phyloP scores from a whole-genome alignment of 2,888 invertebrate species.

The Operophtera brumata region DNA sequence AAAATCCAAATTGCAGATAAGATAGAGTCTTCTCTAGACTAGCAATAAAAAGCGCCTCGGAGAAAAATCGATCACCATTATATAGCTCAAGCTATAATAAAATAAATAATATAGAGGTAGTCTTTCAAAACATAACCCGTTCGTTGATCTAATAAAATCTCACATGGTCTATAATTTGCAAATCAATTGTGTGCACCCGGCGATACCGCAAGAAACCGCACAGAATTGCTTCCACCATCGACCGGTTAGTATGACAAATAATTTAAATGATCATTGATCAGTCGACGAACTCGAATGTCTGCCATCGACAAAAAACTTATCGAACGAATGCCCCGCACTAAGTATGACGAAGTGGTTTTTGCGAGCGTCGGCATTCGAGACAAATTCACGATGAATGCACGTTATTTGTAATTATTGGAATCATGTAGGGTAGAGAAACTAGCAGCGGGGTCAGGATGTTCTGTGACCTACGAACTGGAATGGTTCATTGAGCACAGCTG shows the following conservation, averaged over 20 bases:
- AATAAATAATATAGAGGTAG: neutral
- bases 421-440: slow-evolving; percentile 63
- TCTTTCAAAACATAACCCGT: slow-evolving; percentile 34
- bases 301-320: slow-evolving; percentile 50
- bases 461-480: slow-evolving; percentile 75
- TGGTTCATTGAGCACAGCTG: slow-evolving; percentile 73
- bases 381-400: slow-evolving; percentile 14
- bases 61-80: too few relatives aligned
- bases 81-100: neutral
- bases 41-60: too few relatives aligned
- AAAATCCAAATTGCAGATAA: too few relatives aligned
- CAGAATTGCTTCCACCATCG: slow-evolving; percentile 41
- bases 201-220: slow-evolving; percentile 47
- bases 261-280: slow-evolving; percentile 58
- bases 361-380: slow-evolving; percentile 13
- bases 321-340: slow-evolving; percentile 35
- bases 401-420: slow-evolving; percentile 23
- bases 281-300: slow-evolving; percentile 59
- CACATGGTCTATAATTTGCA: slow-evolving; percentile 44
- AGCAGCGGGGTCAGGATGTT: slow-evolving; percentile 67
- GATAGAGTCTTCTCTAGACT: too few relatives aligned
- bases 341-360: slow-evolving; percentile 12
- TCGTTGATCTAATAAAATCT: slow-evolving; percentile 38
- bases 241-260: slow-evolving; percentile 68
- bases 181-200: slow-evolving; percentile 49